Evolutionary conservation across 2,113 vertebrate genomes (phyloP).

Genomic region (Triplophysa tibetana): DNA sequence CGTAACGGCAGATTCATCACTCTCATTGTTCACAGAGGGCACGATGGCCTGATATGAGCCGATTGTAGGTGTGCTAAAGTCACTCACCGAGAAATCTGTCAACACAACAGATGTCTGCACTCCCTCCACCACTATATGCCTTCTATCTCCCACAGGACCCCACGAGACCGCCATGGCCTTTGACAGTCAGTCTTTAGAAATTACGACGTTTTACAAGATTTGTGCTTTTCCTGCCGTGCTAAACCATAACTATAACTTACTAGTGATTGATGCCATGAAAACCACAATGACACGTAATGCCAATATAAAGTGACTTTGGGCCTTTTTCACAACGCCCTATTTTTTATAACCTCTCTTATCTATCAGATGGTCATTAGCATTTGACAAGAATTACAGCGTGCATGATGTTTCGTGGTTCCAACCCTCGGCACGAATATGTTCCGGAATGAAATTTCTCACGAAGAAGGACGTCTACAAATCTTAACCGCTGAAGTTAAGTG

Average conservation of each 20-base stretch:
- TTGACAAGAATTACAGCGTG: constrained; percentile 58
- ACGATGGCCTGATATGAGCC: constrained; percentile 63
- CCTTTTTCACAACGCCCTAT: constrained; percentile 46
- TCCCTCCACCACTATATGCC: constrained; percentile 52
- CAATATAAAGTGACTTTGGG: constrained; percentile 33
- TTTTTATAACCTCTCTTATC: constrained; percentile 53
- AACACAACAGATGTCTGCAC: constrained; percentile 50
- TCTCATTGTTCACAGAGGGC: constrained; percentile 63
- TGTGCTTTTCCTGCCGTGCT: constrained; percentile 30
- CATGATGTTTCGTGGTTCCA: constrained; percentile 61
- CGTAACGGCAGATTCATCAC: constrained; percentile 74
- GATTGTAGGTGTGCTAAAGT: constrained; percentile 73
- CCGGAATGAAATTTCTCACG: constrained; percentile 60
- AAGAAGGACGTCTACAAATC: constrained; percentile 61
- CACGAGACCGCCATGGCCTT: constrained; percentile 69
- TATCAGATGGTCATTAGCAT: constrained; percentile 60
- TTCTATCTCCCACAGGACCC: constrained; percentile 67
- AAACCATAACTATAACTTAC: constrained; percentile 46
- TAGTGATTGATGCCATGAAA: constrained; percentile 48
- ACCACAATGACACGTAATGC: constrained; percentile 34
- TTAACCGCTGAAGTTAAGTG: constrained; percentile 59
- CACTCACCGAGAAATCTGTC: constrained; percentile 73
- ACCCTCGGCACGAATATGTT: constrained; percentile 61
- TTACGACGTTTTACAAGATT: constrained; percentile 52
- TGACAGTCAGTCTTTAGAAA: constrained; percentile 66